These are phyloP conservation scores for Peromyscus leucopus DNA, from an alignment of 2,113 vertebrate species.

Conservation along the genomic window DNA sequence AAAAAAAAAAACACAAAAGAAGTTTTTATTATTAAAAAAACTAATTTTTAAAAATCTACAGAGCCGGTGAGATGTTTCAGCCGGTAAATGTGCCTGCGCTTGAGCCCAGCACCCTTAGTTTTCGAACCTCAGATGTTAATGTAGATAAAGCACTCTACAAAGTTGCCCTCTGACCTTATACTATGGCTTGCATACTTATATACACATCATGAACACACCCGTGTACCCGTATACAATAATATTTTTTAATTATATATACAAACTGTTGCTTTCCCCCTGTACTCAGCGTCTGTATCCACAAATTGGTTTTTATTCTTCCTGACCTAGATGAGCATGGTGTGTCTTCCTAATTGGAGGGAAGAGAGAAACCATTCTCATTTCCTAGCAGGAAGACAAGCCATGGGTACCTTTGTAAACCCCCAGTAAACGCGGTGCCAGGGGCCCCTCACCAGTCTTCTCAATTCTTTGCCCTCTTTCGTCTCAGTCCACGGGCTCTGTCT, in stretches of 20 bases:
- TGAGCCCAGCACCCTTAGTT: neutral
- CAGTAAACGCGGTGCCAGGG: too few relatives aligned
- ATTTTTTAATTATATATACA: neutral
- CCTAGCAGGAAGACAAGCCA: neutral
- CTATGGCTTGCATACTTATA: neutral
- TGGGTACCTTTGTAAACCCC: neutral
- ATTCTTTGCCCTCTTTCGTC: neutral
- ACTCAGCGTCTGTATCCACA: neutral
- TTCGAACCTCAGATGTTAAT: neutral
- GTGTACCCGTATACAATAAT: neutral
- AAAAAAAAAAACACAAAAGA: neutral
- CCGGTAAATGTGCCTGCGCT: neutral
- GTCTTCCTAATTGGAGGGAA: neutral
- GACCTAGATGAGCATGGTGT: neutral
- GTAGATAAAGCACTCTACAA: neutral
- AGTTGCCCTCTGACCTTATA: neutral
- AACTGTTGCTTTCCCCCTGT: neutral
- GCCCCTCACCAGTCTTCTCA: too few relatives aligned
- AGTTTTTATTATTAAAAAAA: conserved; percentile 1
- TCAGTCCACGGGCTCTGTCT: neutral
- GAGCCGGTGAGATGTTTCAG: too few relatives aligned
- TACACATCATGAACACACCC: neutral
- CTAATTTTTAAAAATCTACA: neutral
- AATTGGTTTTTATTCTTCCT: neutral
- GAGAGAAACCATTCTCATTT: neutral